Evolutionary conservation across 2,113 vertebrate genomes (phyloP).

Genomic region (Setophaga kirtlandii): DNA sequence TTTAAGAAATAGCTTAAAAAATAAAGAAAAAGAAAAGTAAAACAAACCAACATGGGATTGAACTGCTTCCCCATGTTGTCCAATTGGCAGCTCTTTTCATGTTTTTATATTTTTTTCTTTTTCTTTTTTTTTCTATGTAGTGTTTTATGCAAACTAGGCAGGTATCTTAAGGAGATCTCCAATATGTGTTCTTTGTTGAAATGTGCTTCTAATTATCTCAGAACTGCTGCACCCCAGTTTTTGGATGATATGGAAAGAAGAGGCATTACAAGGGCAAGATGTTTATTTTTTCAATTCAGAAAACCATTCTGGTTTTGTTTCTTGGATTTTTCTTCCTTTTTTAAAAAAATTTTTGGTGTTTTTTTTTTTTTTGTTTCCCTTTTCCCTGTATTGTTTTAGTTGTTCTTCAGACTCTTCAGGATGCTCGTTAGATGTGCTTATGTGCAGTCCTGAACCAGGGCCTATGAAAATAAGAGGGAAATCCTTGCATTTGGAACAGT

Average conservation of each 20-base stretch:
- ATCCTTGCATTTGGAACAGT: not conserved
- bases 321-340: too few species aligned
- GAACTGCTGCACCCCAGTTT: slow-evolving; percentile 60
- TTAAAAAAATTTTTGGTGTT: too few species aligned
- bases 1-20: slow-evolving; percentile 86
- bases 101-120: slow-evolving; percentile 24
- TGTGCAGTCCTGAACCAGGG: not conserved
- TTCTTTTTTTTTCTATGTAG: slow-evolving; percentile 46
- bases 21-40: slow-evolving; percentile 75
- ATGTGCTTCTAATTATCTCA: slow-evolving; percentile 80
- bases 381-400: not conserved
- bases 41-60: slow-evolving; percentile 70
- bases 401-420: not conserved
- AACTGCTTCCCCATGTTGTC: slow-evolving; percentile 74
- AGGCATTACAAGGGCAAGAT: not conserved
- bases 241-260: slow-evolving; percentile 47
- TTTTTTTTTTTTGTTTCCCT: not conserved
- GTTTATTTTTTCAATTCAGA: not conserved
- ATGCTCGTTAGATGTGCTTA: not conserved
- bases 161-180: slow-evolving; percentile 58
- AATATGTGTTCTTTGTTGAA: slow-evolving; percentile 70
- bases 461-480: slow-evolving; percentile 14
- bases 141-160: slow-evolving; percentile 63
- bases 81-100: slow-evolving; percentile 70
- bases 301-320: not conserved